Evolutionary conservation across 2,797 vertebrate genomes (phyloP), one percentile per base, ranked within the genome.

Genomic region (Lithobates pipiens): DNA sequence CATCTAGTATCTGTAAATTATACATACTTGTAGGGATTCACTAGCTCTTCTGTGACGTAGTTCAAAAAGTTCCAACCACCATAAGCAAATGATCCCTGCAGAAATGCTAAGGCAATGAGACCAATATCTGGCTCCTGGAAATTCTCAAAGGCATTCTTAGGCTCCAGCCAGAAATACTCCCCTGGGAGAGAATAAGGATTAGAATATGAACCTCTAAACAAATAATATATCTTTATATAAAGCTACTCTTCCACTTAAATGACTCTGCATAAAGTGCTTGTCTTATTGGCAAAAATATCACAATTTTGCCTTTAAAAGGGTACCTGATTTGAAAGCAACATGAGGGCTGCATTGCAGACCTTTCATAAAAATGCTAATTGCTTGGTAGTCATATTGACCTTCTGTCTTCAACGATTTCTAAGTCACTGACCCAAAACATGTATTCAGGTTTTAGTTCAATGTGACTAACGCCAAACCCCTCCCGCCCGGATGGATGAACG

Each of bases 61-160:
- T 98, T 98, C 77, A 98, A 96, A 90, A 98, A 98, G 91, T 98
- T 98, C 97, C 97, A 98, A 29, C 97, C 97, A 76, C 96, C 97
- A 0, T 98, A 98, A 85, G 97, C 97, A 9, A 98, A 98, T 44
- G 97, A 98, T 61, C 97, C 97, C 89, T 98, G 97, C 68, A 98
- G 93, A 89, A 98, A 98, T 5, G 97, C 95, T 87, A 98, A 91
- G 0, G 97, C 97, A n/a, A 98, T 94, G 85, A 96, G 92, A 42
- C 97, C 97, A 25, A 98, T 95, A 27, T 97, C 93, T 0, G 96
- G 97, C 2, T 97, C 95, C 90, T 96, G 95, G 92, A 97, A 98
- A 71, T 95, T 94, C 90, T 97, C 95, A 75, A 98, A 98, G 77
- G 97, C 97, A 0, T 98, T 95, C 89, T 91, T 93, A 0, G 97